Percentiles rank a stretch among this genome's conserved stretches.
Evolutionary conservation across 2,888 invertebrate species (phyloP).

Genomic region (Phortica okadai): DNA sequence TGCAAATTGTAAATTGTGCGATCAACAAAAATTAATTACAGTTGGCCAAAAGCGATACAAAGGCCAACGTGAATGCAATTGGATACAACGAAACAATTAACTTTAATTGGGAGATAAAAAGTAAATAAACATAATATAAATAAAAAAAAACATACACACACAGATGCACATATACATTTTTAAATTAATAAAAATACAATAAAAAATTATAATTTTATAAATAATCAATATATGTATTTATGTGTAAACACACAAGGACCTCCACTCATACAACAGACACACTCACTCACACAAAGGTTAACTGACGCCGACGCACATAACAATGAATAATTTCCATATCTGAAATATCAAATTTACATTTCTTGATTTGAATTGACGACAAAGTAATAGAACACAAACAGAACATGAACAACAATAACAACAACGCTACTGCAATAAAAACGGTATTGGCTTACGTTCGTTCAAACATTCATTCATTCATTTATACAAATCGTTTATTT

Average conservation of each 20-base stretch:
- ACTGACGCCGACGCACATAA: background rate
- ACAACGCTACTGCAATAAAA: background rate
- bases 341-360: conserved; percentile 24
- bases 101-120: background rate
- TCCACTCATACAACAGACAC: background rate
- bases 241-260: background rate
- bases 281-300: background rate
- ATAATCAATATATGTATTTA: background rate
- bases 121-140: background rate
- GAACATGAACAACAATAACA: background rate
- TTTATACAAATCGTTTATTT: conserved; percentile 10
- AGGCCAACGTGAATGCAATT: background rate
- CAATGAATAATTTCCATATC: conserved; percentile 6
- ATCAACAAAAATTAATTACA: background rate
- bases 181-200: background rate
- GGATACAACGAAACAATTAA: too few species aligned
- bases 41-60: background rate
- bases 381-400: background rate
- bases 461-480: conserved; percentile 5
- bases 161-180: background rate
- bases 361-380: conserved; percentile 10
- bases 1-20: background rate
- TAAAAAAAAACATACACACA: background rate
- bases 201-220: background rate
- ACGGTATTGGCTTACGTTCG: background rate